phyloP scores from a whole-genome alignment of 1,140 invertebrate genomes.

The Cherax quadricarinatus region DNA sequence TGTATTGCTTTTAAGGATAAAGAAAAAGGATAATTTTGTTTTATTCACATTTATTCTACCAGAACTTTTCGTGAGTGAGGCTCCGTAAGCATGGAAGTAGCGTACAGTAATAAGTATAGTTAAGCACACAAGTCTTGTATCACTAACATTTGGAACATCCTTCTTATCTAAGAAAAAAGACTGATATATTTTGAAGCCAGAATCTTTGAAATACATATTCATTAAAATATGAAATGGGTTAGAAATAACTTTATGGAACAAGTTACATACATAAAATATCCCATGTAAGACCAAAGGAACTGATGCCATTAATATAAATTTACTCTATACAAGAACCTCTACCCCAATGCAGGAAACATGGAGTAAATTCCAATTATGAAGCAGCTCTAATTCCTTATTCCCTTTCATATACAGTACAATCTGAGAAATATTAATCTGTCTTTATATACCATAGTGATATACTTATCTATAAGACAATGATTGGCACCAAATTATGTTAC shows the following conservation, averaged over 20 bases:
- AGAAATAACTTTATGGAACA: constrained; percentile 51
- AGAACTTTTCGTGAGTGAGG: constrained; percentile 42
- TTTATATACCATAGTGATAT: constrained; percentile 29
- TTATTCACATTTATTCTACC: constrained; percentile 48
- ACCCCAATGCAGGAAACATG: constrained; percentile 1
- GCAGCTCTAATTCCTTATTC: background rate
- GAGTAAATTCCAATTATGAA: background rate
- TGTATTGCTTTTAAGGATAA: too few relatives aligned
- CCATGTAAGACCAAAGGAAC: constrained; percentile 33
- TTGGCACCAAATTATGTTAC: constrained; percentile 57
- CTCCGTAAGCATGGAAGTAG: constrained; percentile 48
- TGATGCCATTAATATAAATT: constrained; percentile 30
- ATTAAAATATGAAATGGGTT: constrained; percentile 52
- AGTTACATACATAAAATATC: constrained; percentile 46
- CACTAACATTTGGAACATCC: constrained; percentile 11
- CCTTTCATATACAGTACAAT: background rate
- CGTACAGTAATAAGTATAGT: constrained; percentile 10
- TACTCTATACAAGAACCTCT: constrained; percentile 34
- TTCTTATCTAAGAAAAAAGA: constrained; percentile 18
- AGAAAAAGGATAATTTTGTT: background rate
- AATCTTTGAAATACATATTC: constrained; percentile 7
- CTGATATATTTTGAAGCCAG: constrained; percentile 40
- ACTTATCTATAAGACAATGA: constrained; percentile 33
- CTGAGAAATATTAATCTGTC: background rate
- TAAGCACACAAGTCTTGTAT: constrained; percentile 41